phyloP scores from a whole-genome alignment of 2,797 vertebrate species.

The Acipenser ruthenus region DNA sequence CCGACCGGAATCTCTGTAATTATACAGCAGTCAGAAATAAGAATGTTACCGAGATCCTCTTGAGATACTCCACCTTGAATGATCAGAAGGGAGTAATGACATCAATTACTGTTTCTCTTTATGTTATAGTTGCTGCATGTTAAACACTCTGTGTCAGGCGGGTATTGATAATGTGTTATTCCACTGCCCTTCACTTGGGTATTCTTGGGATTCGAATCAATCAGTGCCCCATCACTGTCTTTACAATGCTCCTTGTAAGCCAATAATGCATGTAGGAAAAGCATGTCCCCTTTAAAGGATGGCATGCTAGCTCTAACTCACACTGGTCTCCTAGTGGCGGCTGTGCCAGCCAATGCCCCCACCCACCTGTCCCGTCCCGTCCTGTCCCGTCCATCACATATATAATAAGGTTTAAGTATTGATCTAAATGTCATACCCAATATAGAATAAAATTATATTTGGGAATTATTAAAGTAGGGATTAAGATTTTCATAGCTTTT shows the following conservation, averaged over 20 bases:
- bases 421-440: slow-evolving; percentile 9
- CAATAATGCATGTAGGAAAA: neutral
- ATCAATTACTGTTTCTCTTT: slow-evolving; percentile 55
- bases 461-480: too few species aligned
- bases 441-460: too few species aligned
- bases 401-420: slow-evolving; percentile 24
- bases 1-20: slow-evolving; percentile 35
- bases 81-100: slow-evolving; percentile 40
- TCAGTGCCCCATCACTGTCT: neutral
- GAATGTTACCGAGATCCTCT: slow-evolving; percentile 33
- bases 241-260: neutral
- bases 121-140: slow-evolving; percentile 39
- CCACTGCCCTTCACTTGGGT: slow-evolving; percentile 38
- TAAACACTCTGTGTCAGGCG: slow-evolving; percentile 47
- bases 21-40: slow-evolving; percentile 42
- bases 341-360: neutral
- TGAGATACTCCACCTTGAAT: slow-evolving; percentile 48
- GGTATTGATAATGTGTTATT: slow-evolving; percentile 34
- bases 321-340: neutral
- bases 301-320: too few species aligned
- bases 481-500: too few species aligned
- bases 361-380: too few species aligned
- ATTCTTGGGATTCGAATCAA: slow-evolving; percentile 18
- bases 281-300: too few species aligned
- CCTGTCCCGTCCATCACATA: slow-evolving; percentile 14